Evolutionary conservation across 2,797 vertebrate genomes (phyloP), one percentile per base, ranked within the genome.

Genomic region (Danio aesculapii): DNA sequence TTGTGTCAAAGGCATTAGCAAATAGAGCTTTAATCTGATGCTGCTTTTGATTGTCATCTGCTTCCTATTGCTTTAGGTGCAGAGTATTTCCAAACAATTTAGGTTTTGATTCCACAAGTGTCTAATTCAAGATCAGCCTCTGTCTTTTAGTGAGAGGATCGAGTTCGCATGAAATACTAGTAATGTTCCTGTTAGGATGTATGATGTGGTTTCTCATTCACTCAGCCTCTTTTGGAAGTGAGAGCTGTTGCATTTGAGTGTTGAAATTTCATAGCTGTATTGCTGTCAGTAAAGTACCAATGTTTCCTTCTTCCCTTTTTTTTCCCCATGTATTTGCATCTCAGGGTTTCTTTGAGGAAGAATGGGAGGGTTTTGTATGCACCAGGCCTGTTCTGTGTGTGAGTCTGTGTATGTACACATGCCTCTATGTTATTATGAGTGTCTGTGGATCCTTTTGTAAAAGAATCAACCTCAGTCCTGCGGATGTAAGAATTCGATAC

Each of bases 1-100:
- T 44, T 86, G 83, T 89, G 79, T 84, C 62, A 92, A 91, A 89
- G 87, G 90, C 90, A 87, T 91, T 90, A 88, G 91, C 89, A 91
- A 88, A 84, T 88, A 88, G 81, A 88, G 87, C 91, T 91, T 90
- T 88, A 84, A 80, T 87, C 78, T 84, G 85, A 89, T 88, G 82
- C 82, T 71, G 75, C 83, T 90, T 87, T 86, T 89, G 88, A 93
- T 92, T 86, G 79, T 88, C 93, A 94, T 93, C 93, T 94, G 93
- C 90, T 94, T 94, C 91, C 88, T 88, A 93, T 95, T 92, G 89
- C 84, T 90, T 88, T 86, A 92, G 91, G 92, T 93, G 93, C 90
- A 90, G 91, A 91, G 91, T 93, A 91, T 93, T 93, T 94, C 92
- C 88, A 94, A 94, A 93, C 91, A 94, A 91, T 94, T 94, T 94